These are phyloP conservation scores for Dolomedes plantarius DNA, from an alignment of 2,888 invertebrate genomes.

Conservation along the genomic window DNA sequence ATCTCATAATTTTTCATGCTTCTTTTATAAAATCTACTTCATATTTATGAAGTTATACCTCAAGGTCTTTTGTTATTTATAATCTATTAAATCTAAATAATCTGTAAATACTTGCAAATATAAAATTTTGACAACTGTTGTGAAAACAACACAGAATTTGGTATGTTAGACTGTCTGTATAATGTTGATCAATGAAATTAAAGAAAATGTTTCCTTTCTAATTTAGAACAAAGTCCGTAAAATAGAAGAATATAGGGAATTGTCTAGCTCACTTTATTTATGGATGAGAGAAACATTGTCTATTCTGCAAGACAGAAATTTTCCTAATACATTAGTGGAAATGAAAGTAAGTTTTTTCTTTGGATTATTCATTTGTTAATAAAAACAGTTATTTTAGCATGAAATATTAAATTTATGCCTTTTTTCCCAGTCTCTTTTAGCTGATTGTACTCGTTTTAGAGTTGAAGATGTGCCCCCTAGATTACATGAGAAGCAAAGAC, in stretches of 20 bases:
- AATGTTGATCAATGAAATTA: too few relatives aligned
- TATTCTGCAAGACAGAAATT: conserved; percentile 90
- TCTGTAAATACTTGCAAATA: too few relatives aligned
- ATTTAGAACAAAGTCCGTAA: conserved; percentile 87
- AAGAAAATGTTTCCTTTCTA: background rate
- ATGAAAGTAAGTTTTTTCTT: conserved; percentile 85
- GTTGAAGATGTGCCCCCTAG: conserved; percentile 95
- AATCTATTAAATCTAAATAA: too few relatives aligned
- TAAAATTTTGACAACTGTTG: too few relatives aligned
- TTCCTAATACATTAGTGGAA: conserved; percentile 94
- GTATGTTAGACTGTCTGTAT: too few relatives aligned
- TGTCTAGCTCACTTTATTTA: conserved; percentile 88
- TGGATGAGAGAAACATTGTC: conserved; percentile 95
- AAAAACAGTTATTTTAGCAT: background rate
- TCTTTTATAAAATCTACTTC: too few relatives aligned
- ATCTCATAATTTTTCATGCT: too few relatives aligned
- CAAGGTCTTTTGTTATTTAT: too few relatives aligned
- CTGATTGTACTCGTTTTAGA: conserved; percentile 93
- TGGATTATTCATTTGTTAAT: background rate
- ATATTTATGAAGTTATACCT: too few relatives aligned
- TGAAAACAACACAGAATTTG: too few relatives aligned
- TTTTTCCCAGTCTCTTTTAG: conserved; percentile 80
- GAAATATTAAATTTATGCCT: background rate
- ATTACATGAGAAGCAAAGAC: conserved; percentile 91
- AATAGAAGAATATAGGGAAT: conserved; percentile 92